phyloP scores from a whole-genome alignment of 2,888 invertebrate genomes.

The Pandemis heparana region DNA sequence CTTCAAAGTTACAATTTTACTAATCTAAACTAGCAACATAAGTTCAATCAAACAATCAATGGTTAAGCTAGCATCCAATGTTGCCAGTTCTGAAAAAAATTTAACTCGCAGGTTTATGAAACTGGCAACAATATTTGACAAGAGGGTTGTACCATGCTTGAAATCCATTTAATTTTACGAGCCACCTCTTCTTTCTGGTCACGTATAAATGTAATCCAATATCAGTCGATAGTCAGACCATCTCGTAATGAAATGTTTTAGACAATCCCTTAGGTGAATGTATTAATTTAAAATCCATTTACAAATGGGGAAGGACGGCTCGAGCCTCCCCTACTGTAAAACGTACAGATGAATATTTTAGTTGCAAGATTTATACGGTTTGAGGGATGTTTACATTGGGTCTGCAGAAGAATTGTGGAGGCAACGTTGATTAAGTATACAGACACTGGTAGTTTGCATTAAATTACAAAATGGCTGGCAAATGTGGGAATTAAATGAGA shows the following conservation, averaged over 20 bases:
- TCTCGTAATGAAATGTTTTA: constrained; percentile 48
- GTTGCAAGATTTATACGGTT: constrained; percentile 46
- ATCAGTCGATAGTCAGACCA: constrained; percentile 27
- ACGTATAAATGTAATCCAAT: constrained; percentile 39
- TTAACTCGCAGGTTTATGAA: too few relatives aligned
- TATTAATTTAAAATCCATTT: constrained; percentile 79
- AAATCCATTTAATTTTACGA: constrained; percentile 36
- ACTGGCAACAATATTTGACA: too few relatives aligned
- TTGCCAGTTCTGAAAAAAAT: too few relatives aligned
- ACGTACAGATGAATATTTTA: constrained; percentile 62
- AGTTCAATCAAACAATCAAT: too few relatives aligned
- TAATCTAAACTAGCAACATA: too few relatives aligned
- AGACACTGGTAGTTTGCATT: neutral
- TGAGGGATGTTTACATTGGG: constrained; percentile 33
- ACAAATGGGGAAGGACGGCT: constrained; percentile 61
- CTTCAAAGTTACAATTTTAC: too few relatives aligned
- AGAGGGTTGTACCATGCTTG: constrained; percentile 10
- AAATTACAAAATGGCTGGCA: neutral
- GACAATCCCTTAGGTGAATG: constrained; percentile 63
- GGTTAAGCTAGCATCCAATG: too few relatives aligned
- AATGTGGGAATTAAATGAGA: neutral
- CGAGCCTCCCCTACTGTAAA: constrained; percentile 54
- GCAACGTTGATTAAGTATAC: neutral
- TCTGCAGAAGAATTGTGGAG: constrained; percentile 14
- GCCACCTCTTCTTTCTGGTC: constrained; percentile 24